Evolutionary conservation across 2,113 vertebrate genomes (phyloP).

Genomic region (Muntiacus reevesi): DNA sequence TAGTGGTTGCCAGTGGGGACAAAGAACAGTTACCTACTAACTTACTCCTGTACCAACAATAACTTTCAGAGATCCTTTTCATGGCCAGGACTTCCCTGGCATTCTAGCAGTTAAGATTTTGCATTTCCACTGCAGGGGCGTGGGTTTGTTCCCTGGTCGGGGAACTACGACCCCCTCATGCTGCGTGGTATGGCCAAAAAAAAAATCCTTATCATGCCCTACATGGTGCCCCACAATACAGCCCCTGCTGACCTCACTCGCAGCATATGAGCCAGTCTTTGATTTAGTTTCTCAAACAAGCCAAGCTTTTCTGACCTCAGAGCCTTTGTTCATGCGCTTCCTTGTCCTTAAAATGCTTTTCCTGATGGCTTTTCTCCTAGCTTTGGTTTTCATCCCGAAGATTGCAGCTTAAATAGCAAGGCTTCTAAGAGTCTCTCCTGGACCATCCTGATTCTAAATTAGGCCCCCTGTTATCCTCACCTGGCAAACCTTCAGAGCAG

Average conservation of each 20-base stretch:
- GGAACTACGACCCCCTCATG: neutral
- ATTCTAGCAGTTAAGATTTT: neutral
- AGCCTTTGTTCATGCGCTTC: neutral
- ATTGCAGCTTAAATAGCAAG: neutral
- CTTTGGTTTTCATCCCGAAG: neutral
- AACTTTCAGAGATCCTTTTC: neutral
- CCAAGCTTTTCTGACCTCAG: neutral
- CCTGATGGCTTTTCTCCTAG: neutral
- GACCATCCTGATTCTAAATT: neutral
- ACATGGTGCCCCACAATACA: fast-evolving
- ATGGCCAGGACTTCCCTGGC: neutral
- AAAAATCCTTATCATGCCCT: neutral
- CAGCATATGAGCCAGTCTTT: neutral
- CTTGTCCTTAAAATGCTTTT: neutral
- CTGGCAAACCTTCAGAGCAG: slow-evolving; percentile 59
- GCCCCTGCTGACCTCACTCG: neutral
- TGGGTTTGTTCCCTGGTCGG: fast-evolving
- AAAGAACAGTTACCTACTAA: neutral
- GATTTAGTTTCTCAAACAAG: neutral
- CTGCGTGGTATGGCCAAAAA: neutral
- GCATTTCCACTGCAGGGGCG: neutral
- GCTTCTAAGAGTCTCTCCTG: neutral
- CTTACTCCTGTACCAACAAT: neutral
- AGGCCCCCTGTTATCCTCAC: slow-evolving; percentile 24
- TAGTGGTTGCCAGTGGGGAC: neutral